Percentiles rank a stretch among this genome's conserved stretches.
Conservation (phyloP, 2,888 invertebrate genomes). For the Ceriagrion tenellum region DNA sequence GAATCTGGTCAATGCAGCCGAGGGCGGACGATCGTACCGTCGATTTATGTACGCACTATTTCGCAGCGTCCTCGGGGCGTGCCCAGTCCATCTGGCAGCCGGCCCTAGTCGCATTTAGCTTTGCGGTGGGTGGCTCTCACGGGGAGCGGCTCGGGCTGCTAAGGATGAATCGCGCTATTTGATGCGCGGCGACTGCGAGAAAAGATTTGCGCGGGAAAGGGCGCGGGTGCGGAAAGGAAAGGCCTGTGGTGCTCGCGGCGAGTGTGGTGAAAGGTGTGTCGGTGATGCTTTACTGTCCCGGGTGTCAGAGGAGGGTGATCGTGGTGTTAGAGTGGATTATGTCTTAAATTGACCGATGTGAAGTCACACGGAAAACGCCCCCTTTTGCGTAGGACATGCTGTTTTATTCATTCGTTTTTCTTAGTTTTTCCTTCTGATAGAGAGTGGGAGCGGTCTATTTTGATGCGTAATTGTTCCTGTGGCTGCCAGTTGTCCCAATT, state of each 20-base stretch:
- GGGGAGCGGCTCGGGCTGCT: slow-evolving; percentile 2
- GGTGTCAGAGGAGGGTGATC: background rate
- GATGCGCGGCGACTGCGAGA: background rate
- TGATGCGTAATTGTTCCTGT: too few relatives aligned
- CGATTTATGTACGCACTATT: background rate
- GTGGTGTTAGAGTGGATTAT: too few relatives aligned
- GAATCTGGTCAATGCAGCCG: background rate
- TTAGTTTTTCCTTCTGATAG: too few relatives aligned
- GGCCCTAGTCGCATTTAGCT: slow-evolving; percentile 62
- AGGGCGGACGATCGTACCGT: slow-evolving; percentile 43
- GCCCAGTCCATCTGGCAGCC: slow-evolving; percentile 28
- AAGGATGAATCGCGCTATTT: slow-evolving; percentile 14
- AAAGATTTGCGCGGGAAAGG: background rate
- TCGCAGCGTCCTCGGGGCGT: background rate
- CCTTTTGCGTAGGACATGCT: too few relatives aligned
- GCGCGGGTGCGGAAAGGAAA: background rate
- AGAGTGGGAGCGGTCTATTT: too few relatives aligned
- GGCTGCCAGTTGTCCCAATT: too few relatives aligned
- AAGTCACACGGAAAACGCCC: too few relatives aligned
- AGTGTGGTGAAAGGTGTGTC: background rate
- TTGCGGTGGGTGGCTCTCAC: slow-evolving; percentile 20
- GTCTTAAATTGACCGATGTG: too few relatives aligned
- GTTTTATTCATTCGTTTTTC: too few relatives aligned
- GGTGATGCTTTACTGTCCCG: background rate
- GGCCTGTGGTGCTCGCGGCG: background rate